Conservation (phyloP, 2,797 vertebrate genomes). For the Coranthus polyacanthus region DNA sequence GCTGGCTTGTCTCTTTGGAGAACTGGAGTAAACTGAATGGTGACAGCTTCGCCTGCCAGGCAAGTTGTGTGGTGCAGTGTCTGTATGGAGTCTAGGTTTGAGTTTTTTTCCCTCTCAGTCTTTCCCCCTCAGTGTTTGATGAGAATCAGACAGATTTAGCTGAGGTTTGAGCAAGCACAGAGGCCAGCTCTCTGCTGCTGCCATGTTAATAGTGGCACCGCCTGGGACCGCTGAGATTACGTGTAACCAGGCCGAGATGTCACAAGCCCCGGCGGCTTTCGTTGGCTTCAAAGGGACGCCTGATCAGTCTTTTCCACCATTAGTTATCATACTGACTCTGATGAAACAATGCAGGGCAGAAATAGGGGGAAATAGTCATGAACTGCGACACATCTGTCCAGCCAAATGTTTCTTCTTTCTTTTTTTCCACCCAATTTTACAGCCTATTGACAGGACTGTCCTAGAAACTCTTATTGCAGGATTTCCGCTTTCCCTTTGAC, state of each 20-base stretch:
- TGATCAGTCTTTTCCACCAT: constrained; percentile 58
- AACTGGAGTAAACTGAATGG: constrained; percentile 63
- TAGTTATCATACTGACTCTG: constrained; percentile 65
- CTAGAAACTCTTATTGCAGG: constrained; percentile 51
- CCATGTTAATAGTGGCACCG: constrained; percentile 64
- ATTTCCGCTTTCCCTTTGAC: constrained; percentile 62
- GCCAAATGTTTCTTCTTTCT: constrained; percentile 18
- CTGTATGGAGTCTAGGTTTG: constrained; percentile 70
- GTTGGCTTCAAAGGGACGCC: constrained; percentile 72
- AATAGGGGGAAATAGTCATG: constrained; percentile 44
- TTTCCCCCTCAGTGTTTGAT: constrained; percentile 46
- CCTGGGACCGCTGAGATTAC: constrained; percentile 76
- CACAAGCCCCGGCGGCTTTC: constrained; percentile 54
- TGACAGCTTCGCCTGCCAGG: constrained; percentile 75
- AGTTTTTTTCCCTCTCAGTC: constrained; percentile 16
- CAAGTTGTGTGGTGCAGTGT: constrained; percentile 68
- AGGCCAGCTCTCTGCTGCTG: constrained; percentile 37
- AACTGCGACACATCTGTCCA: constrained; percentile 55
- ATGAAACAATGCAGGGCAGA: constrained; percentile 55
- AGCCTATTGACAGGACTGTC: constrained; percentile 51
- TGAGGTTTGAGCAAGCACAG: constrained; percentile 64
- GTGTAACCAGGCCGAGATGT: constrained; percentile 68
- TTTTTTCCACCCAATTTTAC: constrained; percentile 48
- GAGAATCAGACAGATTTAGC: constrained; percentile 73
- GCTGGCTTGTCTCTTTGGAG: constrained; percentile 74